Evolutionary conservation across 2,113 vertebrate species (phyloP), one percentile per base, ranked within the genome.

Genomic region (Rhegmatorhina hoffmannsi): DNA sequence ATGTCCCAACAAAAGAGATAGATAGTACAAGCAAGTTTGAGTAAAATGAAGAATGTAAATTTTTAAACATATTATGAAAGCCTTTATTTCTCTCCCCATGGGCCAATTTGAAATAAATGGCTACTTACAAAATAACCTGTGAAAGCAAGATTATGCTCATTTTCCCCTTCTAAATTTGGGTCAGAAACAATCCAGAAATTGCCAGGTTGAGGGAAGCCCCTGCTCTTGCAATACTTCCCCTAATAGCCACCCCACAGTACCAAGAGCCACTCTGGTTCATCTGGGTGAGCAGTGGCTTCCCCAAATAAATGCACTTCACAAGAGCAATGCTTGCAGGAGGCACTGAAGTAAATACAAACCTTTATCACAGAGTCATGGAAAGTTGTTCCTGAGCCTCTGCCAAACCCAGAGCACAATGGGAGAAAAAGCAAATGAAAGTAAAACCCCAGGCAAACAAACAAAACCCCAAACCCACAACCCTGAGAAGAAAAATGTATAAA

Each of bases 381-480:
- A 85, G n/a, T 21, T 56, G 7, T 23, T 83, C 31, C 82, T 44
- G 14, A 87, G 17, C 10, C 15, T 68, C 25, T 76, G 28, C 8
- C 38, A 85, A 88, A 82, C 13, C 9, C 49, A 43, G 38, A 63
- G 19, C n/a, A 63, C 25, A 55, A n/a, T 0, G 17, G 25, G 38
- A 70, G 24, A 75, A 82, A 81, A 7, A 38, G 6, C 6, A 83
- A 60, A 38, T 15, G 23, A 36, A 89, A 89, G 55, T 26, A 68
- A 81, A 56, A 62, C 40, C 29, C 20, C 19, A 64, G 53, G 16
- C 11, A 31, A 67, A 38, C 17, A 44, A 53, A 43, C 5, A 46
- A 26, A 53, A 19, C 14, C 6, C 4, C 1, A 44, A 49, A 56
- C 0, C 1, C 4, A 34, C 31, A 80, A n/a, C 11, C 7, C 12